These are phyloP conservation scores for Drosophila parabipectinata DNA, from an alignment of 1,140 invertebrate species.

Conservation along the genomic window DNA sequence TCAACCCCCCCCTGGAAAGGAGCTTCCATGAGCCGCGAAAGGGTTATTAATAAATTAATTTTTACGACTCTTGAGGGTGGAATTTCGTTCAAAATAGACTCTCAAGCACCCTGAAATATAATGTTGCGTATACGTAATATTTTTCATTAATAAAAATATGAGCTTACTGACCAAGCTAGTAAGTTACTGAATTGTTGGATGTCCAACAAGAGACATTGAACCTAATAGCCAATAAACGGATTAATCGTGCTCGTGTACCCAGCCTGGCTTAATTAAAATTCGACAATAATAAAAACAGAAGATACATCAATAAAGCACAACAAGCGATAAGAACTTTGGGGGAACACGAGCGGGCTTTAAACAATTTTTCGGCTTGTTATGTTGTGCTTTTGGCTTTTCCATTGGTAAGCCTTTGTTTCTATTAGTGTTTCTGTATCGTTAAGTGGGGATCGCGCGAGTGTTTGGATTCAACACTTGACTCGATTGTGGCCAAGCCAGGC, in stretches of 20 bases:
- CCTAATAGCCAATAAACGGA: conserved; percentile 43
- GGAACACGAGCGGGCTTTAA: conserved; percentile 24
- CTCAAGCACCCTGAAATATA: conserved; percentile 49
- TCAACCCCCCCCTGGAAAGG: conserved; percentile 4
- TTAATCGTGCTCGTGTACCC: conserved; percentile 47
- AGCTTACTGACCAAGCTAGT: too few species aligned
- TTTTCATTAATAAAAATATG: neutral
- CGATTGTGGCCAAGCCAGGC: conserved; percentile 27
- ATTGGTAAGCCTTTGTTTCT: conserved; percentile 26
- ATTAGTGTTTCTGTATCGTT: conserved; percentile 26
- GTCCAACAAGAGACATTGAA: conserved; percentile 34
- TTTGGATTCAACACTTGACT: conserved; percentile 57
- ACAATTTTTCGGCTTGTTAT: conserved; percentile 29
- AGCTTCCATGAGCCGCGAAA: conserved; percentile 34
- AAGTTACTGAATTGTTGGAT: too few species aligned
- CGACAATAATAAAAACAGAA: conserved; percentile 77
- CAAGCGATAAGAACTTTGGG: conserved; percentile 54
- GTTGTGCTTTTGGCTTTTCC: conserved; percentile 7
- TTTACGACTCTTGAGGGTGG: conserved; percentile 28
- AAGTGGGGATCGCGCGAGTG: conserved; percentile 45
- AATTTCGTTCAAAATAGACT: conserved; percentile 35
- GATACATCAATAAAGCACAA: conserved; percentile 71
- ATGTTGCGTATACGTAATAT: conserved; percentile 47
- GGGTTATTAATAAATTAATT: conserved; percentile 80
- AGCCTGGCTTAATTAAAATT: conserved; percentile 73